phyloP scores from a whole-genome alignment of 2,888 invertebrate genomes.

The Caprella mutica region DNA sequence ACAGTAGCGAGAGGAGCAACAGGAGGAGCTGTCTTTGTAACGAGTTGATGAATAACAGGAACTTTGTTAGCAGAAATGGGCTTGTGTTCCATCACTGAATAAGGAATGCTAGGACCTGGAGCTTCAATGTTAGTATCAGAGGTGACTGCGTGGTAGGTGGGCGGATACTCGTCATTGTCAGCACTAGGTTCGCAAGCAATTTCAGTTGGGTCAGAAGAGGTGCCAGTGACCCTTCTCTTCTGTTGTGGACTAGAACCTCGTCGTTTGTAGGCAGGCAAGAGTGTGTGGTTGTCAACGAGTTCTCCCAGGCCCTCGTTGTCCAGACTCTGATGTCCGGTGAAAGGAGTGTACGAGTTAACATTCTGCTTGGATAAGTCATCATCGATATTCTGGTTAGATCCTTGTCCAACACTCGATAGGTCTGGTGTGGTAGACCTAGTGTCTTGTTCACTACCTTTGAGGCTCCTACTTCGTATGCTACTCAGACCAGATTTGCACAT shows the following conservation, averaged over 20 bases:
- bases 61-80: background rate
- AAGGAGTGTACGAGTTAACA: background rate
- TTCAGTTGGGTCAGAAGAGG: slow-evolving; percentile 5
- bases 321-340: background rate
- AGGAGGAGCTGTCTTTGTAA: slow-evolving; percentile 13
- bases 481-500: slow-evolving; percentile 24
- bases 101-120: background rate
- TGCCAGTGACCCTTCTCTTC: slow-evolving; percentile 1
- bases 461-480: background rate
- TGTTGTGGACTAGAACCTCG: too few species aligned
- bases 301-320: background rate
- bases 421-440: slow-evolving; percentile 13
- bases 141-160: slow-evolving; percentile 5
- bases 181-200: background rate
- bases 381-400: slow-evolving; percentile 19
- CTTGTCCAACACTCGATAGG: background rate
- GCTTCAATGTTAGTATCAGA: background rate
- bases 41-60: slow-evolving; percentile 10
- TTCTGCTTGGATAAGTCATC: slow-evolving; percentile 7
- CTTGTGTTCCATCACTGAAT: background rate
- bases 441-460: slow-evolving; percentile 14
- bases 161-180: slow-evolving; percentile 10
- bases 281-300: background rate
- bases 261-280: slow-evolving; percentile 1
- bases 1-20: slow-evolving; percentile 16